Percentiles rank a stretch among this genome's conserved stretches.
These are phyloP conservation scores for Triops cancriformis DNA, from an alignment of 1,140 invertebrate species.

Conservation along the genomic window DNA sequence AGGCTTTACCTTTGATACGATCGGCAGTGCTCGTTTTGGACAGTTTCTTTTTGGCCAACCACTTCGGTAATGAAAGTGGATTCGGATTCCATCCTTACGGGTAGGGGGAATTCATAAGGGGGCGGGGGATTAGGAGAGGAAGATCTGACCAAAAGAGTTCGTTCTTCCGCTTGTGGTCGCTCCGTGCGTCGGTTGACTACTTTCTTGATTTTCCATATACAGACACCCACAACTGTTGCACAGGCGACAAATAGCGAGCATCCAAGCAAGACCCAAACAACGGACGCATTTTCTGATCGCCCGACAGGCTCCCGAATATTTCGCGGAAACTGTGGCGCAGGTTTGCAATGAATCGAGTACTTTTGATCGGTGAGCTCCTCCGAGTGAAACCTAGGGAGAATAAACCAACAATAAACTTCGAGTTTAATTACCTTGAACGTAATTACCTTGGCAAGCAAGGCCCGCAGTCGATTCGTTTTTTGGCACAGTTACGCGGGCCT, in stretches of 20 bases:
- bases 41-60: neutral
- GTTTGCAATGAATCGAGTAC: conserved; percentile 2
- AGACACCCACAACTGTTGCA: neutral
- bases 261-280: neutral
- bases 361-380: neutral
- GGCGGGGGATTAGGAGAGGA: neutral
- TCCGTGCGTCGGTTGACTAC: neutral
- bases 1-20: neutral
- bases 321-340: neutral
- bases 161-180: neutral
- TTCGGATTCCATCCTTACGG: neutral
- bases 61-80: neutral
- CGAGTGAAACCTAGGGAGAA: neutral
- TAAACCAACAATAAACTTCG: neutral
- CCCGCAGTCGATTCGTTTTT: neutral
- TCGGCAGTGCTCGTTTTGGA: neutral
- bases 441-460: neutral
- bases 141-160: neutral
- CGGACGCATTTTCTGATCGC: neutral
- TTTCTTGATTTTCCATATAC: neutral
- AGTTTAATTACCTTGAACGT: neutral
- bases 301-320: neutral
- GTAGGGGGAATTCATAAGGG: neutral
- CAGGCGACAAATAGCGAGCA: neutral
- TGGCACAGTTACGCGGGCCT: neutral